Evolutionary conservation across 2,888 invertebrate genomes (phyloP).

Genomic region (Chalcosyrphus nemorum): DNA sequence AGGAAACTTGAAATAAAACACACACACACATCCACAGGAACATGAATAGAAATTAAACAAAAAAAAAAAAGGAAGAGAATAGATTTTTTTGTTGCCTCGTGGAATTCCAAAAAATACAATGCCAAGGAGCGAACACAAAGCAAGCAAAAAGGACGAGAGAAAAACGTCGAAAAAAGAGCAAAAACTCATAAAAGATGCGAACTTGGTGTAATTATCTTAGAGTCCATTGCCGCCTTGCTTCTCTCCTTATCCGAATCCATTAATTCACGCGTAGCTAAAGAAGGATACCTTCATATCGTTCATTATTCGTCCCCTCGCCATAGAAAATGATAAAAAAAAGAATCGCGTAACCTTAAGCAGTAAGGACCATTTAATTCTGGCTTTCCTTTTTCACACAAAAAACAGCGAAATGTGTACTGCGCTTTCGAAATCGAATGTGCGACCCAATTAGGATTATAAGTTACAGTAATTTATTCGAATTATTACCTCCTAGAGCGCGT

Average conservation of each 20-base stretch:
- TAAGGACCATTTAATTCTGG: slow-evolving; percentile 48
- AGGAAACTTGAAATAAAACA: slow-evolving; percentile 10
- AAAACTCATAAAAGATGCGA: slow-evolving; percentile 35
- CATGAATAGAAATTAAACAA: slow-evolving; percentile 5
- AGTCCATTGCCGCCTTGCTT: background rate
- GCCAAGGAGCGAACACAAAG: background rate
- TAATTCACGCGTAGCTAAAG: slow-evolving; percentile 11
- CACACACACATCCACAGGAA: background rate
- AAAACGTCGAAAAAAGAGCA: background rate
- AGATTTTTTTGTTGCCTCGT: background rate
- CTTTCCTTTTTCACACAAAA: slow-evolving; percentile 25
- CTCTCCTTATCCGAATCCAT: slow-evolving; percentile 8
- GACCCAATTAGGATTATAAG: slow-evolving; percentile 61
- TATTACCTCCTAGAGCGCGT: slow-evolving; percentile 27
- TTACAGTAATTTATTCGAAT: slow-evolving; percentile 66
- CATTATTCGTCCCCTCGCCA: background rate
- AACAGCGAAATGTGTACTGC: background rate
- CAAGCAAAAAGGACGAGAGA: background rate
- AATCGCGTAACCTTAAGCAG: slow-evolving; percentile 35
- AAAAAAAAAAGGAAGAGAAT: background rate
- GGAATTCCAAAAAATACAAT: slow-evolving; percentile 11
- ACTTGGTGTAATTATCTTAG: slow-evolving; percentile 53
- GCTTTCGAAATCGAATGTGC: slow-evolving; percentile 36
- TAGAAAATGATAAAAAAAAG: too few species aligned
- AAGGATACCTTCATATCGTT: background rate